Evolutionary conservation across 2,113 vertebrate genomes (phyloP).

Genomic region (Colistium nudipinnis): DNA sequence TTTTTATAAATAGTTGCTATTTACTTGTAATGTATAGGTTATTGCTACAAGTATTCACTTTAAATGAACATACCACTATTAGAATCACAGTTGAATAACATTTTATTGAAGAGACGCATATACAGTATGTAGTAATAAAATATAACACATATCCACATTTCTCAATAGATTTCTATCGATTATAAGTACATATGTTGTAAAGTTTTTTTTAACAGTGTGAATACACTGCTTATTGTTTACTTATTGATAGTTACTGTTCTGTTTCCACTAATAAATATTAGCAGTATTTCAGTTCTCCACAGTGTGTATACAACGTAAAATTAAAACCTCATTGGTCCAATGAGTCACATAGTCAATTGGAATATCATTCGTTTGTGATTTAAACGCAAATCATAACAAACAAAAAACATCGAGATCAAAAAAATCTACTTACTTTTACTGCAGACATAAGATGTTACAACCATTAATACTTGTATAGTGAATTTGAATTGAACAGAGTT

Average conservation of each 20-base stretch:
- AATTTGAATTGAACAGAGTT: too few relatives aligned
- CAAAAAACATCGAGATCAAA: too few relatives aligned
- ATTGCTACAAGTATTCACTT: not conserved
- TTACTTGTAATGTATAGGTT: not conserved
- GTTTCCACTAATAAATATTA: slow-evolving; percentile 7
- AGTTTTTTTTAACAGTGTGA: slow-evolving; percentile 11
- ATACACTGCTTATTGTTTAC: slow-evolving; percentile 18
- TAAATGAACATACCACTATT: not conserved
- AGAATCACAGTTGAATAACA: slow-evolving; percentile 5
- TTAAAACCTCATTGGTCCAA: slow-evolving; percentile 7
- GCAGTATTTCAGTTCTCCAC: slow-evolving; percentile 7
- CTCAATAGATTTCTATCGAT: slow-evolving; percentile 12
- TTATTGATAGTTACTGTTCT: not conserved
- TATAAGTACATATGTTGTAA: not conserved
- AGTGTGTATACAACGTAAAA: slow-evolving; percentile 6
- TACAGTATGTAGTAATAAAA: slow-evolving; percentile 10
- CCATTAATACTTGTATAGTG: too few relatives aligned
- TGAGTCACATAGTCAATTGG: slow-evolving; percentile 19
- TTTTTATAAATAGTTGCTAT: not conserved
- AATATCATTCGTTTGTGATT: too few relatives aligned
- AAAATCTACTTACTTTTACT: too few relatives aligned
- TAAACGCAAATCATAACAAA: too few relatives aligned
- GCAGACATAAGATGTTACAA: too few relatives aligned
- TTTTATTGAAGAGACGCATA: slow-evolving; percentile 27
- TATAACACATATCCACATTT: slow-evolving; percentile 17